These are phyloP conservation scores for Cotesia typhae DNA, from an alignment of 1,140 invertebrate genomes.

Conservation along the genomic window DNA sequence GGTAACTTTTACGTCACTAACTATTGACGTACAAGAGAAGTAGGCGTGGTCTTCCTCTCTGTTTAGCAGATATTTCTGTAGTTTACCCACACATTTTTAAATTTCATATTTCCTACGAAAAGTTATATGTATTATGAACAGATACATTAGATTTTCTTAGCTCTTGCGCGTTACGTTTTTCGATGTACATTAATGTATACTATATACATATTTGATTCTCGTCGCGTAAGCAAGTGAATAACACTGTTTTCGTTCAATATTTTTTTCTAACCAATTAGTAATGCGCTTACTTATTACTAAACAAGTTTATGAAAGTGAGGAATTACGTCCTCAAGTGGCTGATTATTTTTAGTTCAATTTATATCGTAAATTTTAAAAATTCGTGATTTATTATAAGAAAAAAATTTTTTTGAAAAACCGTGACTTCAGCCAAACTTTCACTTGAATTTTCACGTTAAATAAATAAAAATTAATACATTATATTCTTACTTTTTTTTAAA, in stretches of 20 bases:
- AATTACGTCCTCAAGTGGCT: conserved; percentile 22
- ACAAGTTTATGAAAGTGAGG: conserved; percentile 28
- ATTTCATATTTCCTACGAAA: not conserved
- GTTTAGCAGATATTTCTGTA: not conserved
- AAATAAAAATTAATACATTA: not conserved
- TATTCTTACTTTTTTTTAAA: too few relatives aligned
- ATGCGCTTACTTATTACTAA: conserved; percentile 31
- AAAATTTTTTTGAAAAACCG: not conserved
- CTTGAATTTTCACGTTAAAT: not conserved
- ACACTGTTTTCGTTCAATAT: conserved; percentile 30
- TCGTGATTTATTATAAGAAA: not conserved
- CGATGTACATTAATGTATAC: too few relatives aligned
- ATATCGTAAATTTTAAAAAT: conserved; percentile 2
- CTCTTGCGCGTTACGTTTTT: not conserved
- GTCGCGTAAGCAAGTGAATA: not conserved
- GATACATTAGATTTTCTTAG: not conserved
- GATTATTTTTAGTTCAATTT: conserved; percentile 11
- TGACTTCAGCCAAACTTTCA: conserved; percentile 6
- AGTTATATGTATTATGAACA: not conserved
- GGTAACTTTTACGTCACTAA: conserved; percentile 41
- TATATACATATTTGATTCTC: not conserved
- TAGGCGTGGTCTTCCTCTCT: conserved; percentile 45
- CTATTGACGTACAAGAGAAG: conserved; percentile 46
- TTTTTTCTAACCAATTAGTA: conserved; percentile 34
- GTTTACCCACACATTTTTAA: not conserved